Base-by-base conservation (phyloP, 2,113 vertebrate species). In the Panthera leo region DNA sequence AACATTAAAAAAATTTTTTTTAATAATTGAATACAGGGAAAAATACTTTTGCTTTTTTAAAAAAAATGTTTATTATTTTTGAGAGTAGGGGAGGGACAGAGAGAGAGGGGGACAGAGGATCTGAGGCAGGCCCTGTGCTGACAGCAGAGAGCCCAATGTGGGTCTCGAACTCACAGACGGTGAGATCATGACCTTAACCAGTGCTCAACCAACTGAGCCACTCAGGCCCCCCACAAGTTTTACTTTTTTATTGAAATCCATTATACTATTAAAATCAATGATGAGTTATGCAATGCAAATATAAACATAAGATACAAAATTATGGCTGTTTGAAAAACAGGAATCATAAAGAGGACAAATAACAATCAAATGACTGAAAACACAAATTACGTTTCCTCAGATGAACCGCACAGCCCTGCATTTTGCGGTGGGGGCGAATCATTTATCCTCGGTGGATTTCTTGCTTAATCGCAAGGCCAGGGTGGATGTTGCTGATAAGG, bases 401-500 rank as follows among this genome's bases (percentile, higher is more conserved):
- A 97, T 99, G 58, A 97, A 99, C 48, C 98, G 99, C 34, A 99
- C 99, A 2, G 99, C 99, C 0, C 98, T 99, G 83, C 99, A 99
- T 97, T 99, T 99, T 95, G 99, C 99, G 8, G 99, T 99, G 29
- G 99, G 99, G 0, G 98, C 99, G 92, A 99, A 98, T 95, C 98
- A 99, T 83, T 68, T 97, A 4, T 99, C 99, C 0, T 99, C 98
- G 0, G 99, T 99, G 80, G 97, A 99, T 97, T 98, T 99, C 96
- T 99, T 99, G 95, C 99, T 99, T 16, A 98, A 96, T 95, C 99
- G 99, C 91, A 99, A 99, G 98, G 99, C 99, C 90, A 99, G 99
- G 75, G 98, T 99, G 96, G 99, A 99, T 97, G 97, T 99, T 39
- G 99, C 98, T 19, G 99, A 99, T 98, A 99, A 99, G 99, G 99